phyloP scores from a whole-genome alignment of 2,888 invertebrate genomes.

The Thymelicus lineola region DNA sequence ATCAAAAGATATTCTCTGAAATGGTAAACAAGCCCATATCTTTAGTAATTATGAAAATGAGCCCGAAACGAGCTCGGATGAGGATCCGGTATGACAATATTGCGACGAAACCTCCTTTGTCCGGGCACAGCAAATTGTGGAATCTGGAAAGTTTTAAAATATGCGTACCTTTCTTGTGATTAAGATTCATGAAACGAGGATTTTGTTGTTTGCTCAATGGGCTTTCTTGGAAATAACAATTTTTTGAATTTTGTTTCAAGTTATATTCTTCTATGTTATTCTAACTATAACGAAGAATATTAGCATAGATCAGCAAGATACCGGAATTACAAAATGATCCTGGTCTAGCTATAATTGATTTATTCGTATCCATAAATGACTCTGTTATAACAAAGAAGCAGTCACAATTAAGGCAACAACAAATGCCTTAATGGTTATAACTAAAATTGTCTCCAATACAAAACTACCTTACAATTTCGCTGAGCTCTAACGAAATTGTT shows the following conservation, averaged over 20 bases:
- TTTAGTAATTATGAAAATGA: constrained; percentile 34
- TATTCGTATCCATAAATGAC: too few species aligned
- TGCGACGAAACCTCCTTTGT: constrained; percentile 48
- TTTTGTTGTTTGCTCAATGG: constrained; percentile 2
- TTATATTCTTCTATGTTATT: background rate
- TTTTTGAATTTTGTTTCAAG: background rate
- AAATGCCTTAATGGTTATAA: background rate
- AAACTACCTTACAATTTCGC: constrained; percentile 9
- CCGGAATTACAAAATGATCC: too few species aligned
- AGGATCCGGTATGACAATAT: constrained; percentile 42
- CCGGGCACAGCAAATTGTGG: constrained; percentile 58
- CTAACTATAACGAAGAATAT: too few species aligned
- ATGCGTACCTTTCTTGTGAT: constrained; percentile 12
- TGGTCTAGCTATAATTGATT: too few species aligned
- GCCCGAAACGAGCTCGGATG: background rate
- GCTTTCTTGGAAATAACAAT: background rate
- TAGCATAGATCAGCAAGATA: too few species aligned
- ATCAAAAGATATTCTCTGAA: constrained; percentile 16
- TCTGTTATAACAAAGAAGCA: too few species aligned
- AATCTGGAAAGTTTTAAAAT: constrained; percentile 13
- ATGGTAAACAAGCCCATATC: constrained; percentile 23
- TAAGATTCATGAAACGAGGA: constrained; percentile 12
- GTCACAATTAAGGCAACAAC: background rate
- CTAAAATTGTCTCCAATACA: background rate
- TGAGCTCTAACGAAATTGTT: constrained; percentile 13